Percentiles rank a stretch among this genome's conserved stretches.
Evolutionary conservation across 2,113 vertebrate genomes (phyloP).

Genomic region (Bufo gargarizans): DNA sequence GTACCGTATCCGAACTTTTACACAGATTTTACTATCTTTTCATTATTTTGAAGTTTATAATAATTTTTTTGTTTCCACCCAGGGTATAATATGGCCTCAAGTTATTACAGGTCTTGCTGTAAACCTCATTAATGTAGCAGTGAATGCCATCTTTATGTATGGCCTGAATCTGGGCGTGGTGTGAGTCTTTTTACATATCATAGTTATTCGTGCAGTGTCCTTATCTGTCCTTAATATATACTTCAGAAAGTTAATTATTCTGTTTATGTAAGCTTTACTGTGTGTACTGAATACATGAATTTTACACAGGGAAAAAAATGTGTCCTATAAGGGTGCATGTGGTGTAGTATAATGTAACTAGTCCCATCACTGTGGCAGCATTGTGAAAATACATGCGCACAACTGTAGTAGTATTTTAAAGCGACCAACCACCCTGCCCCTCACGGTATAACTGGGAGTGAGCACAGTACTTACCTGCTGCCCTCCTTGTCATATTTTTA

Average conservation of each 20-base stretch:
- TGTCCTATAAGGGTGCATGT: too few relatives aligned
- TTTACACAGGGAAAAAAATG: too few relatives aligned
- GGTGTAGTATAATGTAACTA: too few relatives aligned
- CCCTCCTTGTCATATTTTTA: too few relatives aligned
- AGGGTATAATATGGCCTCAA: constrained; percentile 92
- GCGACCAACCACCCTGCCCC: too few relatives aligned
- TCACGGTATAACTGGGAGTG: too few relatives aligned
- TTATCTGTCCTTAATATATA: neutral
- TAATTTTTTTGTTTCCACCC: constrained; percentile 11
- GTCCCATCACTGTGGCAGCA: too few relatives aligned
- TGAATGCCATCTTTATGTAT: constrained; percentile 83
- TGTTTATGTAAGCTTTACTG: neutral
- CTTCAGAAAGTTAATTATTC: neutral
- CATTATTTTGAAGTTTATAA: neutral
- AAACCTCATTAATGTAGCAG: constrained; percentile 82
- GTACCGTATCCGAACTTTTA: neutral
- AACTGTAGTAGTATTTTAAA: too few relatives aligned
- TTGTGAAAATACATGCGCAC: too few relatives aligned
- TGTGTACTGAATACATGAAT: too few relatives aligned
- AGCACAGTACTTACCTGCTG: too few relatives aligned
- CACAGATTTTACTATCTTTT: neutral
- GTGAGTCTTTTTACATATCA: constrained; percentile 74
- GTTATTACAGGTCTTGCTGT: constrained; percentile 82
- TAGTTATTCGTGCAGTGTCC: neutral
- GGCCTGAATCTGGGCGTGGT: constrained; percentile 80